Evolutionary conservation across 2,113 vertebrate genomes (phyloP).

Genomic region (Gasterosteus aculeatus): DNA sequence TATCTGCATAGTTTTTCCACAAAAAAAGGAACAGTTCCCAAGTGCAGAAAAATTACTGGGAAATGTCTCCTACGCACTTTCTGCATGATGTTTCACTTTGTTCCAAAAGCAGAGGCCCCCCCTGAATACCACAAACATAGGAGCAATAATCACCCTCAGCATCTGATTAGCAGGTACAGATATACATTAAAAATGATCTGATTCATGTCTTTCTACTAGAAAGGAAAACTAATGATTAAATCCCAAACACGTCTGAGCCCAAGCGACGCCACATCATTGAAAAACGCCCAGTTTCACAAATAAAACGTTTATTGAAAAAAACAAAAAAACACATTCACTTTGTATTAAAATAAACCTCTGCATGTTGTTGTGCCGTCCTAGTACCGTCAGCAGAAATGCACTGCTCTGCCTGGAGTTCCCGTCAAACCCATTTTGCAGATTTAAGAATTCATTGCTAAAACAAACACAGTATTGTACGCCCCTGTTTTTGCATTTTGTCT

Average conservation of each 20-base stretch:
- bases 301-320: conserved; percentile 7
- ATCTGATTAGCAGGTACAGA: neutral
- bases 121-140: neutral
- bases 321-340: neutral
- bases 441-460: neutral
- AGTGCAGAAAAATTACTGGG: neutral
- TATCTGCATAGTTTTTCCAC: neutral
- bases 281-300: neutral
- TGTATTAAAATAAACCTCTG: neutral
- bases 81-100: conserved; percentile 6
- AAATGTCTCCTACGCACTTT: neutral
- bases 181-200: neutral
- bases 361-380: conserved; percentile 15
- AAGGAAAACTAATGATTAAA: neutral
- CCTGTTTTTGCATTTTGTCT: neutral
- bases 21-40: neutral
- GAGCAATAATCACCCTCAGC: neutral
- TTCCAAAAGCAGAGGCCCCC: neutral
- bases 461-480: neutral
- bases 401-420: neutral
- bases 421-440: neutral
- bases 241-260: neutral
- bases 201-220: neutral
- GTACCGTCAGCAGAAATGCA: neutral
- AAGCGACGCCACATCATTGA: neutral